phyloP scores from a whole-genome alignment of 1,140 invertebrate genomes.

The Ceratitis capitata region DNA sequence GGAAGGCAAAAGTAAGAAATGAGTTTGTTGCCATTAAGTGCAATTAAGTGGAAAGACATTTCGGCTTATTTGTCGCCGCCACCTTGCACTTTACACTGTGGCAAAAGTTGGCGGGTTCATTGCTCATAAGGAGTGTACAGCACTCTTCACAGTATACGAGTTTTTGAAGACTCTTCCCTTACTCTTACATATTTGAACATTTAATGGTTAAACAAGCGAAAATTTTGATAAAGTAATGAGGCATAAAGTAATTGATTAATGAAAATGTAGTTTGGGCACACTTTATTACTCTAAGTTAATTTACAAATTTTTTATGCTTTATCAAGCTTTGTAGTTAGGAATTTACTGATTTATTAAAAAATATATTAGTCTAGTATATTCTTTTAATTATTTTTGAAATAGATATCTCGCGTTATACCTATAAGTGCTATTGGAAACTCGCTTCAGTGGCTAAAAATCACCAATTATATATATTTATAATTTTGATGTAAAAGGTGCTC shows the following conservation, averaged over 20 bases:
- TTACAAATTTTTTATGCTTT: no score
- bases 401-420: no score
- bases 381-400: no score
- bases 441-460: no score
- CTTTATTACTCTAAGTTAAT: no score
- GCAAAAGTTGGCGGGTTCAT: not conserved
- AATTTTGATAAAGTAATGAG: slow-evolving; percentile 32
- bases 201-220: slow-evolving; percentile 21
- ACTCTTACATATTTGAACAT: not conserved
- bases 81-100: not conserved
- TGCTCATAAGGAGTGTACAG: not conserved
- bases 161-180: not conserved
- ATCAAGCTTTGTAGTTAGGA: no score
- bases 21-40: not conserved
- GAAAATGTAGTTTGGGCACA: not conserved
- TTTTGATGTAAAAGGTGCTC: no score
- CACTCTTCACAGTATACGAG: no score
- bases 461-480: no score
- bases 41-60: slow-evolving; percentile 36
- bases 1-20: not conserved
- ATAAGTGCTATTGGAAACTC: no score
- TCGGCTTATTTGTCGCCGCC: not conserved
- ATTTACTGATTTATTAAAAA: no score
- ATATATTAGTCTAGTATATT: no score
- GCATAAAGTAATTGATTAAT: not conserved